Evolutionary conservation across 2,113 vertebrate genomes (phyloP), one percentile per base, ranked within the genome.

Genomic region (Emydura subglobosa): DNA sequence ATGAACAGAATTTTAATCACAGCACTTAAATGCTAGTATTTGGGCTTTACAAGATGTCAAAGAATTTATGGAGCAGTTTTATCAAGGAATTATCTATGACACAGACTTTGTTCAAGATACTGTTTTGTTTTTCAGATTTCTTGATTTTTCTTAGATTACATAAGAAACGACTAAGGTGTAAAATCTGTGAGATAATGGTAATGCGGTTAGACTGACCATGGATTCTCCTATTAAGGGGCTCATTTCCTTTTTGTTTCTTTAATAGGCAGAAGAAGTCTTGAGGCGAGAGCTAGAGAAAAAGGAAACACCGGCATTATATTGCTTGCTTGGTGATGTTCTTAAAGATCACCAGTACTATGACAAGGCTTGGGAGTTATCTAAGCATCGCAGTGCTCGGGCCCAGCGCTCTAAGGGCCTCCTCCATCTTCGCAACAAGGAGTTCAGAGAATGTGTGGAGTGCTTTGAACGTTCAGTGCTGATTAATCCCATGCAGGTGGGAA

Each of bases 351-450:
- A 98, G 88, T 99, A 98, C 93, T 99, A 99, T 0, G 99, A 99
- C 89, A 98, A 96, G 84, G 99, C 99, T 14, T 99, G 99, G 99
- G 99, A 99, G 95, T 95, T 99, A 87, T 99, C 99, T 1, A 96
- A 88, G 24, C 97, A 97, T n/a, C 98, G 99, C 91, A 99, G 99
- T 0, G 99, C 99, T 49, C 98, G 99, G 0, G 99, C 99, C 54
- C 99, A 99, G 97, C 99, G 99, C 80, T 99, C 99, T 97, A 99
- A 99, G 96, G 99, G 99, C 39, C 99, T 99, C 85, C 98, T 99
- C 10, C 98, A 99, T 83, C 99, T 99, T 79, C 98, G 97, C 12
- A 98, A 98, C 97, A 98, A 94, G 93, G 98, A 99, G 85, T 98
- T 99, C 93, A 97, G 96, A 95, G 96, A 99, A 79, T 99, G 99